These are phyloP conservation scores for Salvelinus fontinalis DNA, from an alignment of 2,113 vertebrate species.

Conservation along the genomic window DNA sequence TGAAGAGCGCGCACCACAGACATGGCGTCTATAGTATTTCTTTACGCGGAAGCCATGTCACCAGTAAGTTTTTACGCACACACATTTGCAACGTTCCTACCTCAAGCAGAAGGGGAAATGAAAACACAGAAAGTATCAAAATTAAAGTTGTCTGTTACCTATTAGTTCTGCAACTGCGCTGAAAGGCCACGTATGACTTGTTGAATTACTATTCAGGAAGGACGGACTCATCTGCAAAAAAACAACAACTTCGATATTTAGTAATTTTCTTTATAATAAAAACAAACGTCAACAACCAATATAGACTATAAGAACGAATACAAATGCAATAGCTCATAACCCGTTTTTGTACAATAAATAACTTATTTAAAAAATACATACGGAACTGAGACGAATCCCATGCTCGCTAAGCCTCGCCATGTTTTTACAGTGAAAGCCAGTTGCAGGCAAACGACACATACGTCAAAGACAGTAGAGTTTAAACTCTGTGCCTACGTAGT, in stretches of 20 bases:
- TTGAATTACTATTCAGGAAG: conserved; percentile 80
- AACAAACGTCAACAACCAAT: too few relatives aligned
- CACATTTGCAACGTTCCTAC: background rate
- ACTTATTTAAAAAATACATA: conserved; percentile 56
- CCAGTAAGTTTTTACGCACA: too few relatives aligned
- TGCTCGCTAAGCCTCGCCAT: conserved; percentile 77
- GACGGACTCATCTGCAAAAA: conserved; percentile 76
- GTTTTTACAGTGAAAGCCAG: conserved; percentile 15
- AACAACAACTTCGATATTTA: background rate
- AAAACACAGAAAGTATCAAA: too few relatives aligned
- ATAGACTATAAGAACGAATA: too few relatives aligned
- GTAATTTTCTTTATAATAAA: background rate
- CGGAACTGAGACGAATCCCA: conserved; percentile 72
- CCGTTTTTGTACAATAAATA: background rate
- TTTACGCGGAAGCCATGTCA: too few relatives aligned
- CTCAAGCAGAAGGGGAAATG: too few relatives aligned
- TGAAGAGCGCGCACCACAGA: background rate
- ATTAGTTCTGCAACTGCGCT: conserved; percentile 78
- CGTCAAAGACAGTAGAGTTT: too few relatives aligned
- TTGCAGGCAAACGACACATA: too few relatives aligned
- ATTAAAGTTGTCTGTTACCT: conserved; percentile 47
- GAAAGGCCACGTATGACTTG: conserved; percentile 81
- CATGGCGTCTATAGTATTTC: too few relatives aligned
- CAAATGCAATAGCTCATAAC: too few relatives aligned
- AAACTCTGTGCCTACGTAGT: too few relatives aligned